A percentile compares a stretch with the other conserved stretches of the same genome.
Evolutionary conservation across 2,797 vertebrate genomes (phyloP).

Genomic region (Lacerta viridis): DNA sequence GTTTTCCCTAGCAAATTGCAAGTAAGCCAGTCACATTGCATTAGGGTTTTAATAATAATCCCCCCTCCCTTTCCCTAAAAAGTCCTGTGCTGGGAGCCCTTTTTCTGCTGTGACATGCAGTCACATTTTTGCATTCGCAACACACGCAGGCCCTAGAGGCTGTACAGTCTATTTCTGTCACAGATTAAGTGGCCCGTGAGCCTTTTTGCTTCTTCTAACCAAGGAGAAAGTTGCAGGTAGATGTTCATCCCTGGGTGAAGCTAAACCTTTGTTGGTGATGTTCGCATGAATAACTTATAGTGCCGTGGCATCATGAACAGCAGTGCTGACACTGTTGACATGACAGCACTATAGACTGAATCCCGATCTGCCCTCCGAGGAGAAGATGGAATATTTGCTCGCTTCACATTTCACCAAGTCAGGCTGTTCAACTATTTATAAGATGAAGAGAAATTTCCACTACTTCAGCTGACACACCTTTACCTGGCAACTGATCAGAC

Average conservation of each 20-base stretch:
- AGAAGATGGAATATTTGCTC: conserved; percentile 92
- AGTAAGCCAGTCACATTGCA: conserved; percentile 45
- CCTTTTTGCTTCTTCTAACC: conserved; percentile 46
- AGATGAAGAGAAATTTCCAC: conserved; percentile 94
- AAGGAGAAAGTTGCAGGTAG: conserved; percentile 68
- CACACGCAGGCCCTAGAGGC: conserved; percentile 53
- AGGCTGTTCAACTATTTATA: conserved; percentile 94
- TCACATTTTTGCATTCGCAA: conserved; percentile 51
- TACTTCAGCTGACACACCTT: conserved; percentile 84
- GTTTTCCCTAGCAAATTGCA: conserved; percentile 60
- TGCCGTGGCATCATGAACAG: conserved; percentile 84
- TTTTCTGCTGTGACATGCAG: conserved; percentile 24
- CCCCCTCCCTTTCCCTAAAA: conserved; percentile 22
- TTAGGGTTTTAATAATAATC: conserved; percentile 56
- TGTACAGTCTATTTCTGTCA: conserved; percentile 63
- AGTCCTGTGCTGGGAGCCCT: conserved; percentile 38
- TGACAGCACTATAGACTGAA: conserved; percentile 83
- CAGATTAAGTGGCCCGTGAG: conserved; percentile 66
- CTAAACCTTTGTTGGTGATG: conserved; percentile 77
- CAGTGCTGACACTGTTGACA: conserved; percentile 86
- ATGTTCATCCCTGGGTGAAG: conserved; percentile 71
- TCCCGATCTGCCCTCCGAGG: conserved; percentile 86
- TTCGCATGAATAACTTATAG: conserved; percentile 89
- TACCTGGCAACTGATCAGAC: conserved; percentile 82
- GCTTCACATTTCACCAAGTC: conserved; percentile 91